These are phyloP conservation scores for Ceryle rudis DNA, from an alignment of 2,797 vertebrate genomes.

Conservation along the genomic window DNA sequence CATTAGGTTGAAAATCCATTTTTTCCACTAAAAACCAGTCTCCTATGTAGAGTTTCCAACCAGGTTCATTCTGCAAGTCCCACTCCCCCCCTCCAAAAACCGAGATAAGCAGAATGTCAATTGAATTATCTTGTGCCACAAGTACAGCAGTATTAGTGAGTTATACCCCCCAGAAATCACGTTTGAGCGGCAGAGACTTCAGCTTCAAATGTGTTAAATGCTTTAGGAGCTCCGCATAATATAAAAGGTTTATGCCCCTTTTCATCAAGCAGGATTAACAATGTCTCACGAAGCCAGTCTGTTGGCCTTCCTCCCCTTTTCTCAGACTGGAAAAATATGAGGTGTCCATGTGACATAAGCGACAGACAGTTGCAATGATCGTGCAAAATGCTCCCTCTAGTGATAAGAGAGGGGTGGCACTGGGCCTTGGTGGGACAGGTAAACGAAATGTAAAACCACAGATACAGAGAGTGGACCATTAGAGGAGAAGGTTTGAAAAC, in stretches of 20 bases:
- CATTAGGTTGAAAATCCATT: background rate
- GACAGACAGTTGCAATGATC: fast-evolving
- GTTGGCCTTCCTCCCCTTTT: background rate
- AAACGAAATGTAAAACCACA: background rate
- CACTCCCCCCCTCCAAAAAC: background rate
- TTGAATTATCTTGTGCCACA: background rate
- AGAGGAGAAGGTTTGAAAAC: background rate
- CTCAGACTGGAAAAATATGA: constrained; percentile 28
- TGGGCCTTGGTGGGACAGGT: background rate
- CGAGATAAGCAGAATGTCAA: background rate
- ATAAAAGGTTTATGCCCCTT: constrained; percentile 31
- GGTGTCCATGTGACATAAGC: background rate
- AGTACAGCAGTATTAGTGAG: background rate
- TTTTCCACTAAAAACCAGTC: background rate
- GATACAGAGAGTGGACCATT: background rate
- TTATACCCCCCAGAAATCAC: background rate
- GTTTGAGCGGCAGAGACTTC: constrained; percentile 15
- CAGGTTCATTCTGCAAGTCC: background rate
- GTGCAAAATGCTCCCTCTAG: constrained; percentile 48
- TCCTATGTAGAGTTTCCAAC: background rate
- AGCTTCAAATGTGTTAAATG: background rate
- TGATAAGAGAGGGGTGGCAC: background rate
- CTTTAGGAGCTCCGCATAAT: background rate
- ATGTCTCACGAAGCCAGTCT: background rate
- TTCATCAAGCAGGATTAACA: constrained; percentile 18